These are phyloP conservation scores for Sorex fumeus DNA, from an alignment of 2,113 vertebrate genomes.

Conservation along the genomic window DNA sequence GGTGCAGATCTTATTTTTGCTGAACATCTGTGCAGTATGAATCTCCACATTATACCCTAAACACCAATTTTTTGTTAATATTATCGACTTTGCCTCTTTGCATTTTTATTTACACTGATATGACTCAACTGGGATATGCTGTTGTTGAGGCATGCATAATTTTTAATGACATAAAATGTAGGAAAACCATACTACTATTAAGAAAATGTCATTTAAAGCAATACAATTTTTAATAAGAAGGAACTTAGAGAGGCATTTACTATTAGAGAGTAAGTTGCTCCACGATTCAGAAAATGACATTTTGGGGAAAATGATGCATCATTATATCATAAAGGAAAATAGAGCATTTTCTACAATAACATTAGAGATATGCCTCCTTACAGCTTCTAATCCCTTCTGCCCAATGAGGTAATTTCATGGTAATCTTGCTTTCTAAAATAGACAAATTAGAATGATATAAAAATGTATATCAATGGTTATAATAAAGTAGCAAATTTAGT, in stretches of 20 bases:
- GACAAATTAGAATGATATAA: not conserved
- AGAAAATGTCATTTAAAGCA: constrained; percentile 71
- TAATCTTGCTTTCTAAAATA: not conserved
- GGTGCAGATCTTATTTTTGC: constrained; percentile 76
- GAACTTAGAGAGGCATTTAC: constrained; percentile 68
- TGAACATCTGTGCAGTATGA: constrained; percentile 79
- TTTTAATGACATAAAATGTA: constrained; percentile 77
- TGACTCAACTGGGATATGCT: constrained; percentile 66
- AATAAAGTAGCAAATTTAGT: not conserved
- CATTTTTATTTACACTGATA: constrained; percentile 82
- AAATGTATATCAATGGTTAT: not conserved
- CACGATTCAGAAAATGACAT: constrained; percentile 47
- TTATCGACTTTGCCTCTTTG: constrained; percentile 77
- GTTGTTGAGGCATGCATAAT: constrained; percentile 68
- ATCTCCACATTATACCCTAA: constrained; percentile 76
- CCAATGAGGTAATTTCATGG: not conserved
- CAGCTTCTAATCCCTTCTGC: not conserved
- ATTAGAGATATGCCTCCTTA: constrained; percentile 10
- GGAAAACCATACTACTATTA: constrained; percentile 54
- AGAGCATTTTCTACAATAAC: constrained; percentile 33
- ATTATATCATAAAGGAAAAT: constrained; percentile 64
- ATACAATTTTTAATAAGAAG: constrained; percentile 66
- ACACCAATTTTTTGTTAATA: constrained; percentile 74
- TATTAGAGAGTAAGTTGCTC: constrained; percentile 19
- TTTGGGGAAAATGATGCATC: constrained; percentile 39